phyloP scores from a whole-genome alignment of 2,797 vertebrate species.

The Myotis planiceps region DNA sequence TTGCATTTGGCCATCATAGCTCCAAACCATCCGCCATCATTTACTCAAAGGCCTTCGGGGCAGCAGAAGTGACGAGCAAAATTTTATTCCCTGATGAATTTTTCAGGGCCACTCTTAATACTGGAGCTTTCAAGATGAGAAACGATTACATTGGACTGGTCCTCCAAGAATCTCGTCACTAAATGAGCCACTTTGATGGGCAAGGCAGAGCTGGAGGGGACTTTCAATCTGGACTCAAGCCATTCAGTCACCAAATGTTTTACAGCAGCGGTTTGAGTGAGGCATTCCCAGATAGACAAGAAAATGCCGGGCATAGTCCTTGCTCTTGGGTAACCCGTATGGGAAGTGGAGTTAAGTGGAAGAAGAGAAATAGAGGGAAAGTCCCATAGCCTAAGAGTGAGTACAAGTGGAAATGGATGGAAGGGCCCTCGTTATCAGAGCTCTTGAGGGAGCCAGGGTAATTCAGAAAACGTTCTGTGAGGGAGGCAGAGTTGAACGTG shows the following conservation, averaged over 20 bases:
- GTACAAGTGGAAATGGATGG: not conserved
- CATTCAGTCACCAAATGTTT: constrained; percentile 34
- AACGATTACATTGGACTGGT: constrained; percentile 34
- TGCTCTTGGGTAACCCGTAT: not conserved
- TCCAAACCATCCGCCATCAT: not conserved
- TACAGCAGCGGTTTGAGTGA: not conserved
- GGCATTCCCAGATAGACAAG: not conserved
- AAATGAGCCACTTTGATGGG: not conserved
- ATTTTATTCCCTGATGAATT: constrained; percentile 69
- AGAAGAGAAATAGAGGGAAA: not conserved
- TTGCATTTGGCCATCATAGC: constrained; percentile 39
- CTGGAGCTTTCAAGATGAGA: constrained; percentile 45
- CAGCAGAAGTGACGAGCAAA: constrained; percentile 43
- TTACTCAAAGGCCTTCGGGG: constrained; percentile 56
- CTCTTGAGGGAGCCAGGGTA: not conserved
- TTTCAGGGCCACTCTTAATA: constrained; percentile 59
- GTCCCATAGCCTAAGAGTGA: not conserved
- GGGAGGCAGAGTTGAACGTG: not conserved
- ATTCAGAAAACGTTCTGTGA: not conserved
- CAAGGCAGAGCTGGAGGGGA: not conserved
- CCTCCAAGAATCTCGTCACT: constrained; percentile 38
- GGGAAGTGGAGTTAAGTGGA: not conserved
- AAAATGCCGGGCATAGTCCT: not conserved
- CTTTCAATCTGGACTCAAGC: not conserved
- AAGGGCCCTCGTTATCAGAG: not conserved